Base-by-base conservation (phyloP, 2,888 invertebrate species). In the Atrina japonica region DNA sequence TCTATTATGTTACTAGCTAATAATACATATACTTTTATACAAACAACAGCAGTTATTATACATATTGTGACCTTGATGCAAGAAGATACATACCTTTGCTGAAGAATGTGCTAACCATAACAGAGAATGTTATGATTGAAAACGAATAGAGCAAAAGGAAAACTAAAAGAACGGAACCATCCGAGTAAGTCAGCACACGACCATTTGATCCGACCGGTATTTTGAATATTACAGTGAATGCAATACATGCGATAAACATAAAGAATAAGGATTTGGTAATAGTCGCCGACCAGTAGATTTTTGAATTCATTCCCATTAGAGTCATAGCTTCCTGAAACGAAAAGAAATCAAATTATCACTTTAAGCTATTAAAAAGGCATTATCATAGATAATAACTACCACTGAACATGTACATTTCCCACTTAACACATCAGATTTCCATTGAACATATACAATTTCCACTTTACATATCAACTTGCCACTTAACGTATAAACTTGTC, bases 211-310 rank as follows among this genome's bases (percentile, higher is more conserved):
- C 73, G 1, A 82, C 30, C 21, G 68, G 41, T 25, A 84, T 66
- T 67, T 86, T 87, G 7, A 91, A 83, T 16, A 91, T 74, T n/a
- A 90, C 35, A 0, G 90, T 88, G 75, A 91, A 90, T 21, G 92
- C 70, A 7, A 92, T 79, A 0, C 93, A 91, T 0, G 94, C 93
- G 35, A 95, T 84, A 0, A 93, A 79, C 65, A 95, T 92, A 85
- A 94, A 94, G 5, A 94, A 78, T 77, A 95, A 93, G 59, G 94
- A 94, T 86, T 95, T 95, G 40, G 94, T 91, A 89, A 96, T 96
- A 95, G 96, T 96, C 1, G 96, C 95, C 0, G 93, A 89, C 96
- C 96, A 96, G 85, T 96, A 94, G 76, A 96, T 91, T 93, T 95
- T 95, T 49, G 94, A 94, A 27, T 94, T 93, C 25, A 97, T 91